These are phyloP conservation scores for Potorous gilbertii DNA, from an alignment of 2,797 vertebrate species.

Conservation along the genomic window DNA sequence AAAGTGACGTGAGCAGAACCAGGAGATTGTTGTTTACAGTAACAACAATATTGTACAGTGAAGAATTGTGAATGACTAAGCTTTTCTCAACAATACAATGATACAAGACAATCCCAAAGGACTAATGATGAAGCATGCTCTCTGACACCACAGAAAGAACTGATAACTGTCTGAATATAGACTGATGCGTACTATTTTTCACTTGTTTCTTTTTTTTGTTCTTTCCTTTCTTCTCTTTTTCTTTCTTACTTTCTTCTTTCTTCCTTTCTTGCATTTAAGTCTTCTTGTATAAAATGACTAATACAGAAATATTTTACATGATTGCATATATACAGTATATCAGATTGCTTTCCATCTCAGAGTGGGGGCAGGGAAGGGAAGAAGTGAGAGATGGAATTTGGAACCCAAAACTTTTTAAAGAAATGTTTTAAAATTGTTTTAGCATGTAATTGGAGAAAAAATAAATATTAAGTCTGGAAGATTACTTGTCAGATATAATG, in stretches of 20 bases:
- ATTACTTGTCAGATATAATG: not conserved
- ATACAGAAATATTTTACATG: not conserved
- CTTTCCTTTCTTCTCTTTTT: too few relatives aligned
- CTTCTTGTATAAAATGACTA: not conserved
- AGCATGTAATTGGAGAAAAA: not conserved
- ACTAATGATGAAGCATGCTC: not conserved
- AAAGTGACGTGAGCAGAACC: not conserved
- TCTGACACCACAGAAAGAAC: not conserved
- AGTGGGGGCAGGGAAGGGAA: not conserved
- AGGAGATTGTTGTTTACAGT: not conserved
- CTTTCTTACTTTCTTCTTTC: too few relatives aligned
- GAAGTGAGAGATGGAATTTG: not conserved
- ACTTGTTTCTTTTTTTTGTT: not conserved
- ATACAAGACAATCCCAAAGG: not conserved
- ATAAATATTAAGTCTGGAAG: not conserved
- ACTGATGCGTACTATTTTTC: not conserved
- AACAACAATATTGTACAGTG: not conserved
- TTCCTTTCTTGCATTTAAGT: not conserved
- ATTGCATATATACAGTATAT: not conserved
- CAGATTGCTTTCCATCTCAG: not conserved
- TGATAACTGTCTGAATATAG: not conserved
- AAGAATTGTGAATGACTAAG: not conserved
- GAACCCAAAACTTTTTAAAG: not conserved
- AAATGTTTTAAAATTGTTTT: not conserved
- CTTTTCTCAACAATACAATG: not conserved